Base-by-base conservation (phyloP, 2,113 vertebrate species). In the Falco punctatus region DNA sequence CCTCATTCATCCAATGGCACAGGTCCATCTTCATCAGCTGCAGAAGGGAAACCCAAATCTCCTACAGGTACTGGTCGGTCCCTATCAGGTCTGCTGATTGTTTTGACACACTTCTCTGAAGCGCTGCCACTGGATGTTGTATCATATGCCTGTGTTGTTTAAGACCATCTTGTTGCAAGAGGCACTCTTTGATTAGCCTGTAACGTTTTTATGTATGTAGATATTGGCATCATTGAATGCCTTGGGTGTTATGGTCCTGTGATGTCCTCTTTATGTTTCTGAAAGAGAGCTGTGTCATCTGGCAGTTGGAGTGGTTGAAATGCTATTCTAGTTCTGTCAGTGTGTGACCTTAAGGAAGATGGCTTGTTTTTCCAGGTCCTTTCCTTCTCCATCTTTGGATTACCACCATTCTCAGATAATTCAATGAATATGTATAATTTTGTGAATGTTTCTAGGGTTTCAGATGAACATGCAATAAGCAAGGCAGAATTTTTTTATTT, bases 1-100 rank as follows among this genome's bases (percentile, higher is more conserved):
- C 8, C 69, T 11, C 27, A 2, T 51, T 92, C 69, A 13, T 33
- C 89, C 32, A 9, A 7, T 59, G 95, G 74, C 74, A 64, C 89
- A 67, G 49, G 75, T 46, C 33, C 90, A 5, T 74, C 81, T 27
- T 35, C 82, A 6, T 44, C 81, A 26, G 90, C 94, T 80, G 40
- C 73, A 46, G 93, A 51, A 79, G 96, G 87, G 64, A 73, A 66
- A 32, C 49, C 86, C 18, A 92, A 62, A 54, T 61, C 77, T 70
- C 81, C 71, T 13, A 46, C 95, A 98, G 98, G 98, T 98, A 97
- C 6, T 64, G 28, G 28, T 2, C 7, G 33, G 48, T 18, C 17
- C 46, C 44, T 48, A 2, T 42, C 1, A 5, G 35, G 22, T 69
- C 55, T 44, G 3, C 13, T 40, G 55, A 15, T 19, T 88, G 24